A percentile compares a stretch with the other conserved stretches of the same genome.
These are phyloP conservation scores for Pararge aegeria DNA, from an alignment of 1,140 invertebrate genomes.

Conservation along the genomic window DNA sequence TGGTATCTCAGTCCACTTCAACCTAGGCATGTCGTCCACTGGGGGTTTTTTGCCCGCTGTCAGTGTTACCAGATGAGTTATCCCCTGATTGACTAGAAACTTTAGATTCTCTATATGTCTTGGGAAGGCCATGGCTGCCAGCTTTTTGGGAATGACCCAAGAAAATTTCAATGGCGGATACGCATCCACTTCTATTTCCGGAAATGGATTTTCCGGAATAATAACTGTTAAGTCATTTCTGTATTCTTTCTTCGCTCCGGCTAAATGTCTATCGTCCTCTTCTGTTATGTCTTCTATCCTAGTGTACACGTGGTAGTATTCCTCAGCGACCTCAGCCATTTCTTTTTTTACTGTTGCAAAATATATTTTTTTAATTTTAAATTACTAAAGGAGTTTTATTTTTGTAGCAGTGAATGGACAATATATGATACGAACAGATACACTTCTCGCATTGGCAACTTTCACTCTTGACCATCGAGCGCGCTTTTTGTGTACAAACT, in stretches of 20 bases:
- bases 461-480: constrained; percentile 42
- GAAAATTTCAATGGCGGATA: constrained; percentile 83
- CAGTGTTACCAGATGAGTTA: constrained; percentile 80
- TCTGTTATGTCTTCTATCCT: constrained; percentile 70
- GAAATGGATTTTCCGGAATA: constrained; percentile 74
- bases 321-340: constrained; percentile 62
- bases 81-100: constrained; percentile 71
- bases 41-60: constrained; percentile 82
- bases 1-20: constrained; percentile 81
- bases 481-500: constrained; percentile 54
- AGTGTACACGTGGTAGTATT: constrained; percentile 55
- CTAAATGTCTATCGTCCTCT: constrained; percentile 63
- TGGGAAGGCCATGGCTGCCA: constrained; percentile 82
- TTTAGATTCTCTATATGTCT: constrained; percentile 73
- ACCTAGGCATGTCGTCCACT: constrained; percentile 68
- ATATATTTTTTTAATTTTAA: constrained; percentile 22
- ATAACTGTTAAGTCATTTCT: constrained; percentile 65
- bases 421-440: constrained; percentile 39
- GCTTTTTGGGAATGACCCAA: constrained; percentile 80
- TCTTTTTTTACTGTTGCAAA: constrained; percentile 38
- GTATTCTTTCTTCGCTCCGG: constrained; percentile 65
- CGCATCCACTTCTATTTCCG: constrained; percentile 72
- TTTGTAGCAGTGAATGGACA: too few species aligned
- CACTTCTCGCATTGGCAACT: constrained; percentile 41
- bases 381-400: neutral